These are phyloP conservation scores for Ptychoptera albimana DNA, from an alignment of 2,888 invertebrate species.

Conservation along the genomic window DNA sequence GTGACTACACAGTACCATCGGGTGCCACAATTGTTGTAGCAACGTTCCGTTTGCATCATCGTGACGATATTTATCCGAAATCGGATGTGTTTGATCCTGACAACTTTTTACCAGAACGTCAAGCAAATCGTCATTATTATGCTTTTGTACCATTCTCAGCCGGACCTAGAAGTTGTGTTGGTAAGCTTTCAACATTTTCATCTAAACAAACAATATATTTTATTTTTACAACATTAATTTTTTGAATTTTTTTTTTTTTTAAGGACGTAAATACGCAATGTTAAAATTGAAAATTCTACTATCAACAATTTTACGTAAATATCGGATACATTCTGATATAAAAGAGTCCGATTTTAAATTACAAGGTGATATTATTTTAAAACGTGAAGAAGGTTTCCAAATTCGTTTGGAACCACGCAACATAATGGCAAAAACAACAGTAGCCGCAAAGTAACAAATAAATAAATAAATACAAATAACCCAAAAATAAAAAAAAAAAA, in stretches of 20 bases:
- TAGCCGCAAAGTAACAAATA: not conserved
- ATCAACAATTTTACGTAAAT: conserved; percentile 57
- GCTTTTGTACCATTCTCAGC: conserved; percentile 71
- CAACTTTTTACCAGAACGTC: conserved; percentile 67
- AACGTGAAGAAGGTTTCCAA: conserved; percentile 60
- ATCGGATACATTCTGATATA: conserved; percentile 49
- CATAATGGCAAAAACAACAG: conserved; percentile 7
- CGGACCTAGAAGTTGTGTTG: conserved; percentile 65
- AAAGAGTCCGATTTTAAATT: conserved; percentile 53
- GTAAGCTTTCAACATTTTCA: conserved; percentile 31
- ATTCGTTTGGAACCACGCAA: conserved; percentile 54
- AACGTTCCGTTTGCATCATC: conserved; percentile 52
- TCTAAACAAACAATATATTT: conserved; percentile 5
- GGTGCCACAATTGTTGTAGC: conserved; percentile 52
- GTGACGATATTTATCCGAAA: conserved; percentile 55
- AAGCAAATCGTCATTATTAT: conserved; percentile 63
- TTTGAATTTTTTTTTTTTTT: conserved; percentile 13
- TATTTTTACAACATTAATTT: not conserved
- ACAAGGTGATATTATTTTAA: conserved; percentile 61
- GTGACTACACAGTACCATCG: conserved; percentile 47
- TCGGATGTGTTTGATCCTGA: conserved; percentile 68
- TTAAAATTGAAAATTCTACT: conserved; percentile 61
- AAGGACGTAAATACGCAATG: conserved; percentile 68
- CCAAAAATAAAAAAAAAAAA: not conserved
- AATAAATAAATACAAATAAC: not conserved